A percentile compares a stretch with the other conserved stretches of the same genome.
Conservation (phyloP, 2,888 invertebrate genomes). For the Ophonus ardosiacus region DNA sequence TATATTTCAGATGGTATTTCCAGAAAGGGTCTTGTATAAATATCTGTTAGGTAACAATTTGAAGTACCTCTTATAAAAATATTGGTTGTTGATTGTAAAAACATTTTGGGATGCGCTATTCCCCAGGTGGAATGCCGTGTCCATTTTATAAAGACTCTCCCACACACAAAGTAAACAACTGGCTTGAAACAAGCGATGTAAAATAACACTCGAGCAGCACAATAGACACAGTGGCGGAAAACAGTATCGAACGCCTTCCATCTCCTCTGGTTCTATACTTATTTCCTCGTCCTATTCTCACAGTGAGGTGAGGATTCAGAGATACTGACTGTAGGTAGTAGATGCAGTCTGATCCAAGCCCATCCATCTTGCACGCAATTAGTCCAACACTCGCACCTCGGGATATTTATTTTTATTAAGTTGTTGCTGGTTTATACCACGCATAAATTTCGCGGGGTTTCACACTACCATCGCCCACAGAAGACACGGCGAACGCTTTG, state of each 20-base stretch:
- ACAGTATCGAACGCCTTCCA: slow-evolving; percentile 46
- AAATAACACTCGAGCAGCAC: slow-evolving; percentile 68
- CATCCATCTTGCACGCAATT: slow-evolving; percentile 63
- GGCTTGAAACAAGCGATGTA: slow-evolving; percentile 71
- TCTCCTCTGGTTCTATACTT: slow-evolving; percentile 10
- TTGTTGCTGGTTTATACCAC: slow-evolving; percentile 58
- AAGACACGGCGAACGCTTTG: neutral
- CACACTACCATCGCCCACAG: neutral
- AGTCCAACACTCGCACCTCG: slow-evolving; percentile 59
- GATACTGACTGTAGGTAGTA: slow-evolving; percentile 8
- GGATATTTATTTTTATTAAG: slow-evolving; percentile 63
- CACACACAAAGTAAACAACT: slow-evolving; percentile 73
- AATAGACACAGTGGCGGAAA: slow-evolving; percentile 64
- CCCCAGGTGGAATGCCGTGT: slow-evolving; percentile 69
- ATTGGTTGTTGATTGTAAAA: neutral
- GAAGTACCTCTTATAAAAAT: slow-evolving; percentile 1
- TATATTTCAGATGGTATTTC: neutral
- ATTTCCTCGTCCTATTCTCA: slow-evolving; percentile 14
- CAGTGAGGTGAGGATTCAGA: slow-evolving; percentile 44
- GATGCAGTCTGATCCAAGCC: slow-evolving; percentile 17
- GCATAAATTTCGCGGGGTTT: slow-evolving; percentile 54
- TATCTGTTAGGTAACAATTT: neutral
- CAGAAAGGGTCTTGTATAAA: neutral
- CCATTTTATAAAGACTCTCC: slow-evolving; percentile 70
- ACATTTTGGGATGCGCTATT: slow-evolving; percentile 67